Evolutionary conservation across 2,797 vertebrate species (phyloP).

Genomic region (Gymnothorax reevesii): DNA sequence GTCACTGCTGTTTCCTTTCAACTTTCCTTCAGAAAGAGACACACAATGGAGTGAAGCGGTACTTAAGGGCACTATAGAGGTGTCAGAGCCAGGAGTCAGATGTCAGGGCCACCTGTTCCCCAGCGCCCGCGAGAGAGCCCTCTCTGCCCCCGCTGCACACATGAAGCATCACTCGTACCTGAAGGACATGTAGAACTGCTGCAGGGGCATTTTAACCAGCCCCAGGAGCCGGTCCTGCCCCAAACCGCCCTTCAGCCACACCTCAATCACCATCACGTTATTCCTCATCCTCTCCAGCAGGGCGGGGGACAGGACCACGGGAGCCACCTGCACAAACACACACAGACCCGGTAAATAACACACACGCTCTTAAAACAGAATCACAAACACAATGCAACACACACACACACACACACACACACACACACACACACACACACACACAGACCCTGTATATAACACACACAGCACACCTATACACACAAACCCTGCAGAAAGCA

Average conservation of each 20-base stretch:
- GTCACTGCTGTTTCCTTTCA: neutral
- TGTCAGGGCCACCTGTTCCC: neutral
- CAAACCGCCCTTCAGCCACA: slow-evolving; percentile 84
- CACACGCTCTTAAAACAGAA: neutral
- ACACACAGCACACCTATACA: neutral
- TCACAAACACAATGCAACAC: neutral
- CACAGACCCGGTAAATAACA: neutral
- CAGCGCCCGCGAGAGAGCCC: neutral
- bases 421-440: neutral
- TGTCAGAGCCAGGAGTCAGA: neutral
- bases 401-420: neutral
- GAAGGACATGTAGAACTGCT: slow-evolving; percentile 97
- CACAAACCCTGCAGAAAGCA: too few relatives aligned
- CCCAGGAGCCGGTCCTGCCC: slow-evolving; percentile 83
- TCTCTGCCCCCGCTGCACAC: neutral
- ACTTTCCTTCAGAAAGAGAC: neutral
- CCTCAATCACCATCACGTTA: slow-evolving; percentile 92
- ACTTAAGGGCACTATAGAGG: neutral
- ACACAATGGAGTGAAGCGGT: neutral
- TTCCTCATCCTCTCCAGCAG: slow-evolving; percentile 89
- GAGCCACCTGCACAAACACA: slow-evolving; percentile 77
- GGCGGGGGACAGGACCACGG: slow-evolving; percentile 78
- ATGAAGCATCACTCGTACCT: slow-evolving; percentile 66
- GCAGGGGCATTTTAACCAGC: slow-evolving; percentile 90
- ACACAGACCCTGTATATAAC: neutral